Base-by-base conservation (phyloP, 2,888 invertebrate species). In the Eugnorisma glareosa region DNA sequence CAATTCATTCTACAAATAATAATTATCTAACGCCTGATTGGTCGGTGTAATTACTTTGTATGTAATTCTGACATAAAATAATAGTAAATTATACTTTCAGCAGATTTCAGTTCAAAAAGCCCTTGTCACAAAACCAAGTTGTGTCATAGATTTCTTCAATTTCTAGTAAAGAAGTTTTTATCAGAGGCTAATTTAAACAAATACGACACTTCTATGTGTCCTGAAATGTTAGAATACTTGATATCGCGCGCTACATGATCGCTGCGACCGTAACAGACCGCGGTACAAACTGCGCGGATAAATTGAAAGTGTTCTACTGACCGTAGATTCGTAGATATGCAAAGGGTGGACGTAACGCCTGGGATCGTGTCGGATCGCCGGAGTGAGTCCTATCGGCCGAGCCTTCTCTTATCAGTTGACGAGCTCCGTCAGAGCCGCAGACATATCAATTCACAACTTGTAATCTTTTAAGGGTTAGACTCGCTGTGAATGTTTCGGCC, bases 321-420 rank as follows among this genome's bases (percentile, higher is more conserved):
- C 85, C 64, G 21, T 13, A 69, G 86, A 86, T 87, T 87, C 64
- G 21, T 13, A 69, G 86, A 86, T 87, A 85, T 21, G 69, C 70
- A 54, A 54, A 59, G 75, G 61, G 66, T 45, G 37, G 64, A 43
- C 45, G 64, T 10, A 35, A 13, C 71, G 51, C 63, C 40, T 35
- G 61, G 40, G 35, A 54, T 63, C 31, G 63, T 37, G 73, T 31
- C 59, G 45, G 43, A 61, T 45, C 80, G 71, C 63, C 35, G 35
- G 40, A 43, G 45, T 0, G 66, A 82, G 40, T 35, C 40, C 57
- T 77, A 73, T 67, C 67, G 11, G 13, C n/a, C 24, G 35, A 57
- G 70, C 75, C 51, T 48, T 43, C 71, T 45, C 64, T 73, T 75
- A 85, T 87, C 88, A 75, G 73, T 15, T 43, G 67, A 59, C 77